phyloP scores from a whole-genome alignment of 2,888 invertebrate species.

The Lithophane leautieri region DNA sequence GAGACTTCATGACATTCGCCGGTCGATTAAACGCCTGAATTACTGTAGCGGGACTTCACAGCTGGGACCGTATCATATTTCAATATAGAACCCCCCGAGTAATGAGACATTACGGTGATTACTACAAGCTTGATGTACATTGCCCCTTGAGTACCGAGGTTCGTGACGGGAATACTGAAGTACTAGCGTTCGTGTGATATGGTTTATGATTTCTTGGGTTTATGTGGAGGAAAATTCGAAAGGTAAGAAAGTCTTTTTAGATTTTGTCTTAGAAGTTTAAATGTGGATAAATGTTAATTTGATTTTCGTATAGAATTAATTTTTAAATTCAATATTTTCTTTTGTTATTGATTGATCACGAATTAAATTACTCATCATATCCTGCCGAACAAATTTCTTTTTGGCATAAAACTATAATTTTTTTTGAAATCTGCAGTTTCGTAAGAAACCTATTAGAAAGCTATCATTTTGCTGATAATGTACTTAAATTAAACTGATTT shows the following conservation, averaged over 20 bases:
- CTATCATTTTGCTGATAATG: neutral
- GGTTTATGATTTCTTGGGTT: constrained; percentile 42
- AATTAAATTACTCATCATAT: neutral
- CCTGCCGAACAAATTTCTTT: neutral
- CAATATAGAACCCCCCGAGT: constrained; percentile 72
- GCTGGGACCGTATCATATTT: constrained; percentile 83
- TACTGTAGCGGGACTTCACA: constrained; percentile 76
- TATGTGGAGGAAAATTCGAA: constrained; percentile 34
- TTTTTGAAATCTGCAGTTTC: neutral
- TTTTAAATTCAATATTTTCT: too few species aligned
- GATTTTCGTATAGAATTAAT: too few species aligned
- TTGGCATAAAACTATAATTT: neutral
- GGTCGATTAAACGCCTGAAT: constrained; percentile 80
- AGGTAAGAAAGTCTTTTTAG: neutral
- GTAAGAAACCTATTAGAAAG: neutral
- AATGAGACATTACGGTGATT: constrained; percentile 69
- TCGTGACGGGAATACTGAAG: constrained; percentile 58
- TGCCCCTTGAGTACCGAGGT: constrained; percentile 62
- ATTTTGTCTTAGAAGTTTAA: neutral
- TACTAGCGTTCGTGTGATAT: constrained; percentile 28
- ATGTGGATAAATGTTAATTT: neutral
- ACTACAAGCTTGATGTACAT: constrained; percentile 65
- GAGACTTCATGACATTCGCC: constrained; percentile 64
- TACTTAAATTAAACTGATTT: neutral
- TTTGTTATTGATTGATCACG: too few species aligned